A percentile compares a stretch with the other conserved stretches of the same genome.
phyloP scores from a whole-genome alignment of 1,140 invertebrate genomes.

The Tetramorium alpestre region DNA sequence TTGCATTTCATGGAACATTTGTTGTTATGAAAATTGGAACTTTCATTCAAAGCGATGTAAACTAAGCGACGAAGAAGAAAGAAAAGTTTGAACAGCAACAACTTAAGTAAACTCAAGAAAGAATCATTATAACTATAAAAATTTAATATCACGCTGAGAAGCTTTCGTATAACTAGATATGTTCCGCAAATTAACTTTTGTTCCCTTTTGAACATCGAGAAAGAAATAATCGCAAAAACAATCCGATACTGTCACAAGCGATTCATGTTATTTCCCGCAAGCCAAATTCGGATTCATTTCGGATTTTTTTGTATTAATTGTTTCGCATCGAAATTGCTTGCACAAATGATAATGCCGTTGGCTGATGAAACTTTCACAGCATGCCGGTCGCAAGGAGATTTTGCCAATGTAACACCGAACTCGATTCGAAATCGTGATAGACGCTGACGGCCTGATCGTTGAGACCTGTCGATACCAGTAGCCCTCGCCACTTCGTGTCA shows the following conservation, averaged over 20 bases:
- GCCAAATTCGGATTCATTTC: not conserved
- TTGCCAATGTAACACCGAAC: slow-evolving; percentile 29
- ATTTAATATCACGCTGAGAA: slow-evolving; percentile 1
- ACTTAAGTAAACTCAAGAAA: not conserved
- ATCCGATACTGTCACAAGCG: not conserved
- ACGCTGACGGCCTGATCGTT: slow-evolving; percentile 32
- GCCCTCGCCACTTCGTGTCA: slow-evolving; percentile 55
- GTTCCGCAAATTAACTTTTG: not conserved
- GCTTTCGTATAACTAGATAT: not conserved
- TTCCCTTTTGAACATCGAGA: not conserved
- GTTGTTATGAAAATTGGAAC: not conserved
- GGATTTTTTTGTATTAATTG: not conserved
- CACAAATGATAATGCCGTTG: not conserved
- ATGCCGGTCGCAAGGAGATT: slow-evolving; percentile 15
- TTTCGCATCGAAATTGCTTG: slow-evolving; percentile 2
- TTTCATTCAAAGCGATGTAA: not conserved
- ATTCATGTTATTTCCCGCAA: not conserved
- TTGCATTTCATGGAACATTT: not conserved
- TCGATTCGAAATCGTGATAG: slow-evolving; percentile 50
- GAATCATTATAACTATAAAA: not conserved
- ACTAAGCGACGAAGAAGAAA: not conserved
- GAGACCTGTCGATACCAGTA: slow-evolving; percentile 55
- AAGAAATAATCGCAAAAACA: not conserved
- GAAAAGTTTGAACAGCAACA: not conserved
- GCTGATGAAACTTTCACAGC: not conserved